Evolutionary conservation across 2,113 vertebrate species (phyloP), one percentile per base, ranked within the genome.

Genomic region (Atrichornis clamosus): DNA sequence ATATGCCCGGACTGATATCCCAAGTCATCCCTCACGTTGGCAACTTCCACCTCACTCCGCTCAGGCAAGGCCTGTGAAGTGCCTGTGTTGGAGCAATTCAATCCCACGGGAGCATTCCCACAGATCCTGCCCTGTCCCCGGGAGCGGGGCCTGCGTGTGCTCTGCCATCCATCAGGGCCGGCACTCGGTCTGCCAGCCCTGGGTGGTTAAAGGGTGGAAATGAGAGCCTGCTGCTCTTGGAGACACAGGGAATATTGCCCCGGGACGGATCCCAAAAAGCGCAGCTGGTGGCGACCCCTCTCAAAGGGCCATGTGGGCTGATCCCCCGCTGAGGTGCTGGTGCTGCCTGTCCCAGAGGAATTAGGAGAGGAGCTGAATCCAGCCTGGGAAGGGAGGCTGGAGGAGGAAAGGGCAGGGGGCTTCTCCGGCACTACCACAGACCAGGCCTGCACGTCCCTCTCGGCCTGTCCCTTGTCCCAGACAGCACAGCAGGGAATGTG

Each of bases 361-460:
- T 8, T 3, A 4, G 37, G 62, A 35, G 84, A 67, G 2, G 4
- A 80, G 41, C 5, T 35, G 30, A 53, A 70, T 9, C 47, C n/a
- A 3, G 21, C 7, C 42, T 73, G 84, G 50, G 53, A 39, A 39
- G 49, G 39, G 46, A 67, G 76, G n/a, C 7, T 1, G 1, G 4
- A 18, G 60, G 24, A 58, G 28, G 32, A 79, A 46, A 20, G 10
- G 17, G 4, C 11, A 26, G 30, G 35, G 7, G 30, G 28, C 8
- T 63, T 28, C 46, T 49, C 12, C 4, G 3, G 17, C 32, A 9
- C 18, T 27, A 1, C 18, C 13, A 64, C 67, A 41, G 55, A 50
- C 15, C 28, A 69, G 21, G 24, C 32, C 62, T 49, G 22, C 11
- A 5, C 0, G 0, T 30, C 27, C 46, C 23, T 28, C 41, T 16